Evolutionary conservation across 2,113 vertebrate species (phyloP), one percentile per base, ranked within the genome.

Genomic region (Oncorhynchus clarkii): DNA sequence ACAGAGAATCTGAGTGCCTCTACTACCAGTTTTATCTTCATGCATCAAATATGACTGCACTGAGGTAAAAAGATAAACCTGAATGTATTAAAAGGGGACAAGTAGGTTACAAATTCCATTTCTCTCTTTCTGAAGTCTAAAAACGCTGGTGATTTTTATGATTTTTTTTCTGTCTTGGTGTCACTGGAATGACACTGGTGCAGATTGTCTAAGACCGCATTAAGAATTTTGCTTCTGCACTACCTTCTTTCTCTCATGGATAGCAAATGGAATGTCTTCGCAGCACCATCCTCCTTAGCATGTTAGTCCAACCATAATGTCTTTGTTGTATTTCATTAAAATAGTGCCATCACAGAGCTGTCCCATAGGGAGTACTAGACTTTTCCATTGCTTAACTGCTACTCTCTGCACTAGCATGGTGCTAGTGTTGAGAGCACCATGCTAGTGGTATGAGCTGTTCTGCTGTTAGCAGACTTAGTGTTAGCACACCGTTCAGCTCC

Each of bases 251-350:
- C 80, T 76, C 62, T 70, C 73, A 80, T 85, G 60, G 48, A 77
- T 75, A 51, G 62, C 8, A 71, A 82, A 75, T n/a, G 2, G 45
- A 81, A 54, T 66, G 26, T 75, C 45, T 45, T 60, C 51, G 73
- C 64, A n/a, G 39, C 8, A 45, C 57, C 14, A 22, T 26, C 39
- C 12, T 54, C 66, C 81, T 67, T n/a, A n/a, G 67, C 69, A 77
- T 82, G 73, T 84, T 78, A 80, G 78, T 85, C 67, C 77, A 13
- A 60, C 81, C 67, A 74, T 49, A 82, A 70, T 75, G 20, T 45
- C 39, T 9, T 45, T 45, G 39, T 45, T 45, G 81, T n/a, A 65
- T 81, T 76, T 75, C 67, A 79, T 78, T 73, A 68, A 31, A 84
- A 72, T 7, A 78, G 39, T 75, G 26, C 62, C 71, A 49, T 77